phyloP scores from a whole-genome alignment of 2,113 vertebrate genomes.

The Tragulus kanchil region DNA sequence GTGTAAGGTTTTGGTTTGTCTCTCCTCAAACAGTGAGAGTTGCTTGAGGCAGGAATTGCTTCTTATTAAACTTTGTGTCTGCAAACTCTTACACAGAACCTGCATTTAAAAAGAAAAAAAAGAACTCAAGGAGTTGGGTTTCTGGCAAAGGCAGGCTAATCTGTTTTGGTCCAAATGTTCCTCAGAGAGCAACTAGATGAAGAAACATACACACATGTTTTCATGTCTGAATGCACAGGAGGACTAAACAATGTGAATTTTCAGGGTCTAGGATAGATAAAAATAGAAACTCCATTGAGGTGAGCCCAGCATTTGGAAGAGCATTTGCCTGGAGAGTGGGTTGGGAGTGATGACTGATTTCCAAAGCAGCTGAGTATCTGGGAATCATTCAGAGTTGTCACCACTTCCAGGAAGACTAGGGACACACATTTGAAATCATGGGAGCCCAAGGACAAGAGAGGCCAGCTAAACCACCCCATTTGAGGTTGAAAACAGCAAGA shows the following conservation, averaged over 20 bases:
- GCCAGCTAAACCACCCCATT: background rate
- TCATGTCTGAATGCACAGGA: background rate
- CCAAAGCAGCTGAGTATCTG: background rate
- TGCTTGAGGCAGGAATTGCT: background rate
- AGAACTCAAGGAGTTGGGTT: background rate
- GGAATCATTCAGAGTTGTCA: background rate
- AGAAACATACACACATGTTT: background rate
- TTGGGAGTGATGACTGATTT: background rate
- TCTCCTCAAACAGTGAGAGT: background rate
- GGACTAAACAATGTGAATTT: background rate
- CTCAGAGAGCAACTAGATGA: constrained; percentile 31
- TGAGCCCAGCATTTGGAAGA: background rate
- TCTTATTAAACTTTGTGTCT: constrained; percentile 21
- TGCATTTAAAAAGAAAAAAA: background rate
- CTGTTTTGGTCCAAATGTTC: background rate
- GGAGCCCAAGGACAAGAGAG: background rate
- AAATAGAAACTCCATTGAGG: background rate
- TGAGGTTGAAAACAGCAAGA: background rate
- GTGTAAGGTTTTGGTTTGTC: background rate
- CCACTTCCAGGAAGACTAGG: background rate
- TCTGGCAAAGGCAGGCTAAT: constrained; percentile 36
- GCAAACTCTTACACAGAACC: background rate
- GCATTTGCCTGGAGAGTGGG: background rate
- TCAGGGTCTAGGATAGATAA: background rate
- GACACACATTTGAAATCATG: background rate